Base-by-base conservation (phyloP, 2,797 vertebrate species). In the Octomys mimax region DNA sequence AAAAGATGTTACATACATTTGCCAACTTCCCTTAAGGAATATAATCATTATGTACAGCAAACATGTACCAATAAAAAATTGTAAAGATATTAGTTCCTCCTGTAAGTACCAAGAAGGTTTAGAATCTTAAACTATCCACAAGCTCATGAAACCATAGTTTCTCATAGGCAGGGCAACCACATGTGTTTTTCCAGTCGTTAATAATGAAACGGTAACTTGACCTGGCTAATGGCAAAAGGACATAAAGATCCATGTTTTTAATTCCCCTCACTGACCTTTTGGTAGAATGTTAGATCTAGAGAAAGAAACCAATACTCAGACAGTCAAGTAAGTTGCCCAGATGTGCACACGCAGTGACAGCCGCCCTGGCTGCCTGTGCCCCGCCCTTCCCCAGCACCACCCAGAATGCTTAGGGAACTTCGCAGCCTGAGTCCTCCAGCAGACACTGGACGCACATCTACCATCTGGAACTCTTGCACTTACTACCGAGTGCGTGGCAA, bases 161-260 rank as follows among this genome's bases (percentile, higher is more conserved):
- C 95, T 96, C 91, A 54, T 78, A 78, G 70, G 83, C 80, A 82
- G 46, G 89, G 33, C 91, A 94, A 82, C 66, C 68, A 82, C 93
- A 42, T 36, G 88, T 87, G 39, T 95, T 97, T 97, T 97, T 97
- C 97, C 92, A 92, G 46, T 96, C 59, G 70, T 80, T 83, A 89
- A 77, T 84, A 84, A 80, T 96, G 92, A 92, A 97, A 94, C 59
- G 68, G 93, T 96, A 93, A 96, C 84, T 75, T 96, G 88, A 96
- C 66, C 57, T 80, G 79, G 75, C 85, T 77, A 49, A 93, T 92
- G 87, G 64, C 88, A 95, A 49, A 66, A 87, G 61, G 78, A 77
- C 16, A 19, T 83, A 88, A 73, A 90, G 19, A 52, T 70, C 52
- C 0, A 28, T 71, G 64, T 92, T 80, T 88, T 77, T 6, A 83